Conservation (phyloP, 2,113 vertebrate genomes). For the Poeciliopsis prolifica region DNA sequence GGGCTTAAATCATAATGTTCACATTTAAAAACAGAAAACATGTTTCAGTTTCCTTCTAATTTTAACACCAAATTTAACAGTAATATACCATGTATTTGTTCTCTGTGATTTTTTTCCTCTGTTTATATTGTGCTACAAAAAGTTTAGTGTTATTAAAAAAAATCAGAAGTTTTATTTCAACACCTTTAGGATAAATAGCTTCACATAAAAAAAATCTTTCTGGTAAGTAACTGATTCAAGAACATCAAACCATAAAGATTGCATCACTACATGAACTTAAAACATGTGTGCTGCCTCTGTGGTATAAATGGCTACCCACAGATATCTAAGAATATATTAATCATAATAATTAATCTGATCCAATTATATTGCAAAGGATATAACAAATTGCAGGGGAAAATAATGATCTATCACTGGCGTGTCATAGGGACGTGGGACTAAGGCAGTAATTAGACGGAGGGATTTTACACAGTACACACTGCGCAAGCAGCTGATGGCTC, state of each 20-base stretch:
- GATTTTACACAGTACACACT: slow-evolving; percentile 88
- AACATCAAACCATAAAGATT: slow-evolving; percentile 61
- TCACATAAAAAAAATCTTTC: slow-evolving; percentile 6
- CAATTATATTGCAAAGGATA: slow-evolving; percentile 99
- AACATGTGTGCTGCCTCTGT: slow-evolving; percentile 87
- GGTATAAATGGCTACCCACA: slow-evolving; percentile 92
- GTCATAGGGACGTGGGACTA: slow-evolving; percentile 93
- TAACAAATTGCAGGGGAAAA: slow-evolving; percentile 99
- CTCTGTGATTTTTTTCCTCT: not conserved
- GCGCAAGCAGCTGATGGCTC: slow-evolving; percentile 85
- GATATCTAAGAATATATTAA: slow-evolving; percentile 94
- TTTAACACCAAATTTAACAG: not conserved
- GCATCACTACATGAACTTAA: slow-evolving; percentile 75
- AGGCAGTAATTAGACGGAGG: slow-evolving; percentile 98
- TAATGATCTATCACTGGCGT: slow-evolving; percentile 99
- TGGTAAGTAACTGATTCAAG: slow-evolving; percentile 74
- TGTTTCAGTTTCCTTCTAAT: too few relatives aligned
- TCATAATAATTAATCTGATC: slow-evolving; percentile 99
- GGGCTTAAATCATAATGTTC: not conserved
- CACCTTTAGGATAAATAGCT: not conserved
- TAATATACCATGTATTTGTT: not conserved
- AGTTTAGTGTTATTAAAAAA: not conserved
- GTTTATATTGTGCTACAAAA: not conserved
- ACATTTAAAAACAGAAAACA: not conserved
- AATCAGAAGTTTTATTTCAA: not conserved